Conservation (phyloP, 2,888 invertebrate genomes). For the Digitonthophagus gazella region DNA sequence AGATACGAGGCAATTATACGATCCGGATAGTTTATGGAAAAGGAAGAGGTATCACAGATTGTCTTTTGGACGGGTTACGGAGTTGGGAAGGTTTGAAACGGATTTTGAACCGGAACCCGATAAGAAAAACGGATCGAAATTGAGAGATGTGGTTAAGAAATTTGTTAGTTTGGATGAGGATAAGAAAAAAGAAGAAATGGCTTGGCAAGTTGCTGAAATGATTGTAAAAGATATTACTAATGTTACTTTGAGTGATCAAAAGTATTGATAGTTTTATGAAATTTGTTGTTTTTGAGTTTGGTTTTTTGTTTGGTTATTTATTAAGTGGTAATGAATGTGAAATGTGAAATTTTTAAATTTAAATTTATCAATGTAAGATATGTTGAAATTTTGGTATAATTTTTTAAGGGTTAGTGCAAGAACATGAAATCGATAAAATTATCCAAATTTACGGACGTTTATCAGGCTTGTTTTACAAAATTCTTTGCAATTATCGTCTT, state of each 20-base stretch:
- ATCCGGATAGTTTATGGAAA: constrained; percentile 88
- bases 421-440: no score
- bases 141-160: constrained; percentile 67
- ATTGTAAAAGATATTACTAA: constrained; percentile 93
- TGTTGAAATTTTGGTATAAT: no score
- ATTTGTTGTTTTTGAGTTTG: no score
- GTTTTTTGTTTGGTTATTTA: no score
- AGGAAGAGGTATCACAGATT: constrained; percentile 70
- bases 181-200: constrained; percentile 92
- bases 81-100: constrained; percentile 86
- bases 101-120: constrained; percentile 81
- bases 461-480: no score
- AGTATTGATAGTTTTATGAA: constrained; percentile 27
- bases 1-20: constrained; percentile 76
- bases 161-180: constrained; percentile 82
- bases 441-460: no score
- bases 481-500: no score
- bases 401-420: no score
- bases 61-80: constrained; percentile 83
- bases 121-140: constrained; percentile 50
- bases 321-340: no score
- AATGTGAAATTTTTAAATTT: no score
- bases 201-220: constrained; percentile 96
- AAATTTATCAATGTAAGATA: no score
- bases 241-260: constrained; percentile 66